Percentiles rank a stretch among this genome's conserved stretches.
phyloP scores from a whole-genome alignment of 1,140 invertebrate genomes.

The Helicoverpa armigera region DNA sequence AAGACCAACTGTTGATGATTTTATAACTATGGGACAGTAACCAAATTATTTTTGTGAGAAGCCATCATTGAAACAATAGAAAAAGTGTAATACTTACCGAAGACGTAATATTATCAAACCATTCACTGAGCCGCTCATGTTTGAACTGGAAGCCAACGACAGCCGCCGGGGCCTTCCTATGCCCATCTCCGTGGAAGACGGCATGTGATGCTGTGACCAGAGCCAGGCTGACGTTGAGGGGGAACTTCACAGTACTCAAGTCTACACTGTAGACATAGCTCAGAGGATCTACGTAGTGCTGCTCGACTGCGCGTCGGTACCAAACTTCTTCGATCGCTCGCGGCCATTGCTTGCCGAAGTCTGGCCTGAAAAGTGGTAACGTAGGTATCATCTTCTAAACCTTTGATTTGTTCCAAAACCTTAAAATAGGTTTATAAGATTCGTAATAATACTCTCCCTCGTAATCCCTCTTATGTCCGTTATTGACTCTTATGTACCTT shows the following conservation, averaged over 20 bases:
- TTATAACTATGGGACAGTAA: too few species aligned
- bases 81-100: slow-evolving; percentile 79
- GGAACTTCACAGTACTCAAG: slow-evolving; percentile 75
- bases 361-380: slow-evolving; percentile 71
- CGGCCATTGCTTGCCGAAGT: slow-evolving; percentile 89
- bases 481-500: too few species aligned
- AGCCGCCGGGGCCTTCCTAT: slow-evolving; percentile 92
- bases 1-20: too few species aligned
- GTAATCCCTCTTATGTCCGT: too few species aligned
- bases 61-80: background rate
- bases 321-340: slow-evolving; percentile 96
- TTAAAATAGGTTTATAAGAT: too few species aligned
- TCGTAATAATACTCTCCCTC: too few species aligned
- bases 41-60: background rate
- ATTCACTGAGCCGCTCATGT: slow-evolving; percentile 90
- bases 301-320: slow-evolving; percentile 97
- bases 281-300: slow-evolving; percentile 92
- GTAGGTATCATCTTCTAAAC: background rate
- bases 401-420: background rate
- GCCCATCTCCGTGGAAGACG: slow-evolving; percentile 91
- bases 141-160: slow-evolving; percentile 97
- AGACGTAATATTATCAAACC: slow-evolving; percentile 93
- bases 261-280: slow-evolving; percentile 92
- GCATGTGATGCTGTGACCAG: slow-evolving; percentile 96
- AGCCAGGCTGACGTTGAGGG: slow-evolving; percentile 78